Conservation (phyloP, 2,888 invertebrate species). For the Caenorhabditis macrosperma region DNA sequence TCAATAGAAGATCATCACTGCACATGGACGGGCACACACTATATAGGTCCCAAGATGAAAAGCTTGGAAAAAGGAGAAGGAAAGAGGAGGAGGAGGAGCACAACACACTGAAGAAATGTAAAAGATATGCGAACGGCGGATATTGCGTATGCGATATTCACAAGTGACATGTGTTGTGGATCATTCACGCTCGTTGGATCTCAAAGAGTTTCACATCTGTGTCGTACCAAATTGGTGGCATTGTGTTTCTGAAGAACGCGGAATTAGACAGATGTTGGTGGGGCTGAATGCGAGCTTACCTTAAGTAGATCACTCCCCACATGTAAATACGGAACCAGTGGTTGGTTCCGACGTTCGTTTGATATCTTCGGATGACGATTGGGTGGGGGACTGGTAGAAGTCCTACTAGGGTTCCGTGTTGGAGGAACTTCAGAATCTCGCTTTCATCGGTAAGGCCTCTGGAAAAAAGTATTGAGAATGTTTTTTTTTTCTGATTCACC, state of each 20-base stretch:
- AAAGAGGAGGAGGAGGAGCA: conserved; percentile 13
- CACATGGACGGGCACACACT: conserved; percentile 43
- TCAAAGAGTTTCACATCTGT: conserved; percentile 99
- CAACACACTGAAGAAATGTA: conserved; percentile 22
- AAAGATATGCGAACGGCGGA: conserved; percentile 48
- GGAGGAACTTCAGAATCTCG: conserved; percentile 97
- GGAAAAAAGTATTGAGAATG: conserved; percentile 63
- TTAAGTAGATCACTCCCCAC: conserved; percentile 99
- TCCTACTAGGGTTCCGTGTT: conserved; percentile 97
- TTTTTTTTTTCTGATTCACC: not conserved
- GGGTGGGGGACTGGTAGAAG: conserved; percentile 98
- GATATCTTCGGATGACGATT: conserved; percentile 97
- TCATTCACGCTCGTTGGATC: conserved; percentile 85
- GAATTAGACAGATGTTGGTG: not conserved
- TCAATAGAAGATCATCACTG: conserved; percentile 30
- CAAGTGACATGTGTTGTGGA: conserved; percentile 46
- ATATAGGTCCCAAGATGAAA: conserved; percentile 38
- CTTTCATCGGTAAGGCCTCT: conserved; percentile 98
- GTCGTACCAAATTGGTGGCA: conserved; percentile 99
- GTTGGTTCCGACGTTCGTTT: conserved; percentile 96
- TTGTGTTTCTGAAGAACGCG: conserved; percentile 88
- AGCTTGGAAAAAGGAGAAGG: conserved; percentile 2
- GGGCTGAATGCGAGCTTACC: conserved; percentile 83
- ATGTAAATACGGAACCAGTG: conserved; percentile 99
- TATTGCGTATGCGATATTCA: conserved; percentile 56